These are phyloP conservation scores for Drosophila melanocephala DNA, from an alignment of 2,888 invertebrate species.

Conservation along the genomic window DNA sequence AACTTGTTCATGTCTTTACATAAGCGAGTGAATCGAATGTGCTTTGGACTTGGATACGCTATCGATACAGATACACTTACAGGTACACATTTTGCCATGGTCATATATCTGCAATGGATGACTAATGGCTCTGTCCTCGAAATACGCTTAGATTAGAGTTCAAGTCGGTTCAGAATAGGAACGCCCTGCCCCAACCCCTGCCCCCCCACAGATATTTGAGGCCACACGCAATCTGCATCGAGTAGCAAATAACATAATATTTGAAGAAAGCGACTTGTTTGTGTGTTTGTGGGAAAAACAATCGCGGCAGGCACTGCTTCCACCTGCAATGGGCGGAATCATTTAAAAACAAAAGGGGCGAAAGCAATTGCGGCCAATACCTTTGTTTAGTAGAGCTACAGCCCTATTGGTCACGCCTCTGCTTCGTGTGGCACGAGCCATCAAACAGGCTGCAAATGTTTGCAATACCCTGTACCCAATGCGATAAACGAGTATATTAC, in stretches of 20 bases:
- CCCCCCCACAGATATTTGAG: neutral
- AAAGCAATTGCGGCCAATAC: neutral
- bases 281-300: constrained; percentile 12
- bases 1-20: constrained; percentile 30
- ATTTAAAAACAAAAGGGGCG: neutral
- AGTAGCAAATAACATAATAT: constrained; percentile 37
- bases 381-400: constrained; percentile 1
- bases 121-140: constrained; percentile 34
- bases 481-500: neutral
- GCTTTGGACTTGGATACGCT: constrained; percentile 18
- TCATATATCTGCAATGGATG: constrained; percentile 28
- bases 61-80: constrained; percentile 1
- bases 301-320: constrained; percentile 24
- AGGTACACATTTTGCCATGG: constrained; percentile 24
- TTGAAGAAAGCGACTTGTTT: constrained; percentile 49
- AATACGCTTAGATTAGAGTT: constrained; percentile 6
- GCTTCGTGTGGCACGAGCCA: constrained; percentile 31
- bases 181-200: neutral
- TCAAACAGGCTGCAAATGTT: constrained; percentile 14
- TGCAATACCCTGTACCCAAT: neutral
- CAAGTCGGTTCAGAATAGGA: constrained; percentile 12
- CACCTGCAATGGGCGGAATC: constrained; percentile 8
- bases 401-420: constrained; percentile 7
- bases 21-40: constrained; percentile 26
- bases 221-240: neutral